phyloP scores from a whole-genome alignment of 2,888 invertebrate genomes.

The Loripinus fragilis region DNA sequence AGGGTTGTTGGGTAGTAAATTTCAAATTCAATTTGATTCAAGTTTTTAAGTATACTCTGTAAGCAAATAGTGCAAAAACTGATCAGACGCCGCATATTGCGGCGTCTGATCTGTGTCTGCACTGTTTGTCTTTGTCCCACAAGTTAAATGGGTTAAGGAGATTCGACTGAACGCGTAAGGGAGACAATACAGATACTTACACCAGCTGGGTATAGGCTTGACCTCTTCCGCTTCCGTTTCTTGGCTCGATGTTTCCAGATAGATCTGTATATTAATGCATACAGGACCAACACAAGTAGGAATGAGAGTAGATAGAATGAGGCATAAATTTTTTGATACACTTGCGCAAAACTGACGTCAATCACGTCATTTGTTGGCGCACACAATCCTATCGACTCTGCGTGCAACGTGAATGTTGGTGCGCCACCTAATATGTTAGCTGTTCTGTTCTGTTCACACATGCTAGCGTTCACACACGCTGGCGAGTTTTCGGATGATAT shows the following conservation, averaged over 20 bases:
- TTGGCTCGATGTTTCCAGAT: slow-evolving; percentile 68
- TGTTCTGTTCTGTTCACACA: neutral
- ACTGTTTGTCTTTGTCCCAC: no score
- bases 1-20: no score
- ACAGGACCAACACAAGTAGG: slow-evolving; percentile 78
- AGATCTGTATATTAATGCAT: slow-evolving; percentile 78
- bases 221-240: slow-evolving; percentile 70
- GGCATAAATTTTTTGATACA: slow-evolving; percentile 79
- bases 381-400: slow-evolving; percentile 66
- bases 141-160: no score
- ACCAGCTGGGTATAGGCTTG: slow-evolving; percentile 69
- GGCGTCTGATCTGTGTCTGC: no score
- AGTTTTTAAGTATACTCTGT: no score
- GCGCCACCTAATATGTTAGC: neutral
- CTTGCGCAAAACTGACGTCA: slow-evolving; percentile 62
- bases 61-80: no score
- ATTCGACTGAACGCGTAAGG: no score
- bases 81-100: no score
- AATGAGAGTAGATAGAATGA: slow-evolving; percentile 78
- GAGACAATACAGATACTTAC: slow-evolving; percentile 30
- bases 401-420: no score
- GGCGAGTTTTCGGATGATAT: no score
- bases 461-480: neutral
- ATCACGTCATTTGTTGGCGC: slow-evolving; percentile 68
- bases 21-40: no score